A percentile compares a stretch with the other conserved stretches of the same genome.
These are phyloP conservation scores for Antennarius striatus DNA, from an alignment of 2,113 vertebrate genomes.

Conservation along the genomic window DNA sequence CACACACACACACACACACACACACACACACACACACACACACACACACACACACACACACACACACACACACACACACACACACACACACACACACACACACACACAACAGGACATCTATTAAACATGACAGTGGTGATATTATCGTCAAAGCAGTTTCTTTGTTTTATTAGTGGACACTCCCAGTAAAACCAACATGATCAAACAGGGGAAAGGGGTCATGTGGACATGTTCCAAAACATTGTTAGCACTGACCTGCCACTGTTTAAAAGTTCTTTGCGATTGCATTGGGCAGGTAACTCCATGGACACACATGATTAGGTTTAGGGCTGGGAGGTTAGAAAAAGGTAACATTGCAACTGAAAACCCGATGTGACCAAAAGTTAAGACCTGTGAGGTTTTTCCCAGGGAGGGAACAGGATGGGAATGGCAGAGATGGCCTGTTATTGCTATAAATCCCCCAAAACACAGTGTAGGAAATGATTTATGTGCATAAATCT, in stretches of 20 bases:
- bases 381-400: slow-evolving; percentile 73
- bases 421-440: slow-evolving; percentile 78
- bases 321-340: slow-evolving; percentile 70
- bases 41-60: background rate
- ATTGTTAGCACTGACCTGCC: slow-evolving; percentile 52
- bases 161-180: slow-evolving; percentile 68
- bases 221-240: slow-evolving; percentile 67
- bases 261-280: slow-evolving; percentile 61
- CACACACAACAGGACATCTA: slow-evolving; percentile 46
- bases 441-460: slow-evolving; percentile 79
- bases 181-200: slow-evolving; percentile 76
- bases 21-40: no score
- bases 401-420: slow-evolving; percentile 77
- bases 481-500: slow-evolving; percentile 80
- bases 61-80: no score
- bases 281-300: slow-evolving; percentile 69
- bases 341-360: slow-evolving; percentile 72
- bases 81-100: no score
- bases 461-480: slow-evolving; percentile 80
- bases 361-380: slow-evolving; percentile 74
- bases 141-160: slow-evolving; percentile 70
- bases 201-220: slow-evolving; percentile 68
- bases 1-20: no score
- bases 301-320: slow-evolving; percentile 68
- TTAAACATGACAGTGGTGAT: slow-evolving; percentile 65